These are phyloP conservation scores for Drosophila buzzatii DNA, from an alignment of 2,888 invertebrate species.

Conservation along the genomic window DNA sequence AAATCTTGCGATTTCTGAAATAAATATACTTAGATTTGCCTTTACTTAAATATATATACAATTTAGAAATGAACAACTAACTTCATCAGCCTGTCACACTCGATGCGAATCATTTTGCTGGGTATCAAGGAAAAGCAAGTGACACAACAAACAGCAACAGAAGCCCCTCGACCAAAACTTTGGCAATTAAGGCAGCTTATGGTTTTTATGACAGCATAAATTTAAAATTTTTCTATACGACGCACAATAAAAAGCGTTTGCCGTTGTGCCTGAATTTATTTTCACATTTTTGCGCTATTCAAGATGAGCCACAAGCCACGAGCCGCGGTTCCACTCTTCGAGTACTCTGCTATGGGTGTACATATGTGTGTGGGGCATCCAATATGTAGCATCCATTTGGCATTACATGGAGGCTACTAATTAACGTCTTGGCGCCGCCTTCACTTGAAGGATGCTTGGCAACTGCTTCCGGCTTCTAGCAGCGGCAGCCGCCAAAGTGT, in stretches of 20 bases:
- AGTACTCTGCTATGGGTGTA: constrained; percentile 11
- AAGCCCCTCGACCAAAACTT: constrained; percentile 61
- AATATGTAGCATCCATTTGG: constrained; percentile 42
- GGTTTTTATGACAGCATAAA: constrained; percentile 80
- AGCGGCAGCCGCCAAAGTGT: constrained; percentile 41
- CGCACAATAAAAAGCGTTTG: constrained; percentile 65
- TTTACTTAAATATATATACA: no score
- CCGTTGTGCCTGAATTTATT: constrained; percentile 62
- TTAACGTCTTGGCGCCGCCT: constrained; percentile 59
- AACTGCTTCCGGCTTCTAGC: constrained; percentile 56
- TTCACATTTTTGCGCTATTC: constrained; percentile 32
- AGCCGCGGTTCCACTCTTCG: constrained; percentile 12
- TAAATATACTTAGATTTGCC: neutral
- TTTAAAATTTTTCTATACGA: constrained; percentile 72
- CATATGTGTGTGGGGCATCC: constrained; percentile 7
- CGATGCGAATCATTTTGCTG: neutral
- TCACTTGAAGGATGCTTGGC: constrained; percentile 66
- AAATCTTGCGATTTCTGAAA: no score
- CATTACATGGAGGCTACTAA: constrained; percentile 59
- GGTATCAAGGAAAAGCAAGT: constrained; percentile 21
- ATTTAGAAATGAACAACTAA: no score
- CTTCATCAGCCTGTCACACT: neutral
- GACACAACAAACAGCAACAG: constrained; percentile 31
- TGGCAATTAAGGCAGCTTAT: constrained; percentile 80
- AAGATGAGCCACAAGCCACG: constrained; percentile 34